Percentiles rank a stretch among this genome's conserved stretches.
Conservation (phyloP, 2,113 vertebrate species). For the Oxygymnocypris stewartii region DNA sequence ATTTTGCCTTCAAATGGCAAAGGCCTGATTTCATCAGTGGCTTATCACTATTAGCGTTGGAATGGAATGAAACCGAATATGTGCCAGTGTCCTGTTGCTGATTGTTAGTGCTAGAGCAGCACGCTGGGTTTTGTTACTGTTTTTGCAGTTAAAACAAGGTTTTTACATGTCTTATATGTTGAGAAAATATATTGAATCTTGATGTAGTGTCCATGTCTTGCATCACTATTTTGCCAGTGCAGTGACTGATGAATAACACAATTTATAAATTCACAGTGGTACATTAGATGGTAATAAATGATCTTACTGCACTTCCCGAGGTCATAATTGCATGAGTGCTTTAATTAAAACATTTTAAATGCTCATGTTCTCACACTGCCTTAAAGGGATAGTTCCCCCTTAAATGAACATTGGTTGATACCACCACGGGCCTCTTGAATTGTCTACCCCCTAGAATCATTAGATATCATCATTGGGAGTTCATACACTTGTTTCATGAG, state of each 20-base stretch:
- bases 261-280: not conserved
- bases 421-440: not conserved
- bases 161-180: too few relatives aligned
- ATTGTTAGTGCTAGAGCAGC: not conserved
- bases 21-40: constrained; percentile 21
- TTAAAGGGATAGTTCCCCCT: not conserved
- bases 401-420: not conserved
- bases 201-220: not conserved
- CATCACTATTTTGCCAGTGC: not conserved
- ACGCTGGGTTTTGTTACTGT: too few relatives aligned
- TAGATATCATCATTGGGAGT: not conserved
- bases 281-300: not conserved
- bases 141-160: too few relatives aligned
- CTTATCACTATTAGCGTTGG: constrained; percentile 5
- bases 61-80: not conserved
- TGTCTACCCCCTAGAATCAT: not conserved
- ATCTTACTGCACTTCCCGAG: not conserved
- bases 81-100: constrained; percentile 15
- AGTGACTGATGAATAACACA: not conserved
- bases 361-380: not conserved
- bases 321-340: not conserved
- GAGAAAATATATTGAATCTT: too few relatives aligned
- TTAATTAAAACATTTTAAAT: not conserved
- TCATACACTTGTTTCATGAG: not conserved
- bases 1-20: constrained; percentile 11